phyloP scores from a whole-genome alignment of 2,797 vertebrate genomes.

The Cottoperca gobio region DNA sequence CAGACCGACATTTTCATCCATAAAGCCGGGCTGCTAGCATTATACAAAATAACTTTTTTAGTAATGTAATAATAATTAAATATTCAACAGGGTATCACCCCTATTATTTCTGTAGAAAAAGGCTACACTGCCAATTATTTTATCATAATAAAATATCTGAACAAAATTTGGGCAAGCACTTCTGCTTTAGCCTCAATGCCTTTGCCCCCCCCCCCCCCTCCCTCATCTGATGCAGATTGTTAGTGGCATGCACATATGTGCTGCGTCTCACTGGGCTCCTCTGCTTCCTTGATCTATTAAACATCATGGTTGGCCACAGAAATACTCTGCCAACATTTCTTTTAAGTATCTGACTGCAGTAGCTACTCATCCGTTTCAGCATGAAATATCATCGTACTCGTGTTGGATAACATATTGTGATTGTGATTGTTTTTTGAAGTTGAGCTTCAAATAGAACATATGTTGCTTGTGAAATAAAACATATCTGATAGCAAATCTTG shows the following conservation, averaged over 20 bases:
- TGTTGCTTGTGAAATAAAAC: constrained; percentile 6
- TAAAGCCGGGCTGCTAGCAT: background rate
- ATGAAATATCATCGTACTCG: background rate
- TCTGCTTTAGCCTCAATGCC: constrained; percentile 25
- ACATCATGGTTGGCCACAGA: constrained; percentile 48
- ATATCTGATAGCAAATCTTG: constrained; percentile 25
- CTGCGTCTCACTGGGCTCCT: constrained; percentile 31
- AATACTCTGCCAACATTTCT: constrained; percentile 20
- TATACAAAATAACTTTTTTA: constrained; percentile 1
- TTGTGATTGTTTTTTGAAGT: background rate
- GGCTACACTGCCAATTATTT: background rate
- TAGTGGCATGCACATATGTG: constrained; percentile 51
- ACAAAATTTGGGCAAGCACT: constrained; percentile 9
- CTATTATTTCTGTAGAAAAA: constrained; percentile 14
- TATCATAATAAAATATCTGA: constrained; percentile 17
- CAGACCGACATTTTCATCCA: background rate
- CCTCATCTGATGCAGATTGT: constrained; percentile 26
- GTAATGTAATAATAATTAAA: constrained; percentile 20
- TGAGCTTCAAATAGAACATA: constrained; percentile 16
- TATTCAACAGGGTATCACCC: constrained; percentile 10
- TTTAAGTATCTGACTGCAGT: constrained; percentile 16
- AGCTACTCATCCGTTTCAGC: constrained; percentile 24
- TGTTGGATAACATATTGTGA: background rate
- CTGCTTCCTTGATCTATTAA: constrained; percentile 63
- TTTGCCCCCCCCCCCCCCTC: constrained; percentile 19